These are phyloP conservation scores for Tuberolachnus salignus DNA, from an alignment of 2,888 invertebrate species.

Conservation along the genomic window DNA sequence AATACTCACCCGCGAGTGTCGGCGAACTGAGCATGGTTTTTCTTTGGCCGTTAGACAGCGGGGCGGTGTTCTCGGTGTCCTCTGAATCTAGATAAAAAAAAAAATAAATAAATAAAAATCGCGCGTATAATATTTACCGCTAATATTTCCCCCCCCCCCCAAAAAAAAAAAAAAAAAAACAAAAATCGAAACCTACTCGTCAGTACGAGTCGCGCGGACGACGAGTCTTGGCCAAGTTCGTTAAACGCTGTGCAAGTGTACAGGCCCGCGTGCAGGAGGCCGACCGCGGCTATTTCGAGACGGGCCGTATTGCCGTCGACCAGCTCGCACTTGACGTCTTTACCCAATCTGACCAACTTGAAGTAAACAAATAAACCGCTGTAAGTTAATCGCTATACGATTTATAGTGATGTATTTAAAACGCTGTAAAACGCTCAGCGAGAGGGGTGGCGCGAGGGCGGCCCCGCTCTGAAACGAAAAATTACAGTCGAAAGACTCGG, in stretches of 20 bases:
- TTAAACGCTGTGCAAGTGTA: slow-evolving; percentile 86
- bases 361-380: background rate
- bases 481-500: too few relatives aligned
- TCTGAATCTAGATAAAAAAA: background rate
- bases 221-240: slow-evolving; percentile 79
- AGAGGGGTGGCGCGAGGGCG: too few relatives aligned
- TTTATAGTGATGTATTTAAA: too few relatives aligned
- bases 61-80: background rate
- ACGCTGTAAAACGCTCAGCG: too few relatives aligned
- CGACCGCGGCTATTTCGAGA: slow-evolving; percentile 76
- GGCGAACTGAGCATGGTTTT: slow-evolving; percentile 29
- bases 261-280: slow-evolving; percentile 88
- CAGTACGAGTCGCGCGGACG: slow-evolving; percentile 83
- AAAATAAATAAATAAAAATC: too few relatives aligned
- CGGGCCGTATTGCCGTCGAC: slow-evolving; percentile 71
- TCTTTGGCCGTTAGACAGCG: slow-evolving; percentile 12
- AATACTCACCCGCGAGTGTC: slow-evolving; percentile 19
- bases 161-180: too few relatives aligned
- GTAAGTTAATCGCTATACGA: too few relatives aligned
- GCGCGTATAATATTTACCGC: too few relatives aligned
- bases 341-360: slow-evolving; percentile 70
- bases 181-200: slow-evolving; percentile 69
- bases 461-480: too few relatives aligned
- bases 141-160: too few relatives aligned
- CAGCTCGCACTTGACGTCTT: slow-evolving; percentile 63